These are phyloP conservation scores for Panthera leo DNA, from an alignment of 2,113 vertebrate genomes.

Conservation along the genomic window DNA sequence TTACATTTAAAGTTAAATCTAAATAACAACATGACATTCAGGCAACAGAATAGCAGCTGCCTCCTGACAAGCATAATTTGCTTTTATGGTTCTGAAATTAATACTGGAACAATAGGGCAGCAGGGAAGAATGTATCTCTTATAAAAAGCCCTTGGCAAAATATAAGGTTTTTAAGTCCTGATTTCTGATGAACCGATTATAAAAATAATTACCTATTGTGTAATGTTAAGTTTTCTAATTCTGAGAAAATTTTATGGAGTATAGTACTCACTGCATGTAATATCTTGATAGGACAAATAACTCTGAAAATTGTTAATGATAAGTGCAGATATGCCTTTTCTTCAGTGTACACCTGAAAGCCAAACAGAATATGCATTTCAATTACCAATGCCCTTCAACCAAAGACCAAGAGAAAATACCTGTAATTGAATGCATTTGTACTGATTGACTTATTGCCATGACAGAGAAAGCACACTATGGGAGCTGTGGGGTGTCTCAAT, in stretches of 20 bases:
- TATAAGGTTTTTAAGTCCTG: neutral
- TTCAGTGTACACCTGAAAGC: neutral
- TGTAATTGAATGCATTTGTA: neutral
- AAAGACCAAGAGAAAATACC: neutral
- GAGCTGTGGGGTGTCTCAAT: neutral
- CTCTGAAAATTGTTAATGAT: neutral
- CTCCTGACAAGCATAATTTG: slow-evolving; percentile 46
- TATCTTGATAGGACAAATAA: neutral
- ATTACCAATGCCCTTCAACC: neutral
- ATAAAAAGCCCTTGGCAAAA: neutral
- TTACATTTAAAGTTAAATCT: slow-evolving; percentile 11
- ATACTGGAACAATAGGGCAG: neutral
- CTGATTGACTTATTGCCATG: neutral
- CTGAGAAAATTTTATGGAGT: neutral
- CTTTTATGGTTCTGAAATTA: slow-evolving; percentile 45
- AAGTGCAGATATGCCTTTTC: neutral
- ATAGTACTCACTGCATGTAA: neutral
- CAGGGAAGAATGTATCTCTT: neutral
- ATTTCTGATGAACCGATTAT: neutral
- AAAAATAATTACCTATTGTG: neutral
- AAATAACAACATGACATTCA: slow-evolving; percentile 66
- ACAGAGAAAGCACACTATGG: neutral
- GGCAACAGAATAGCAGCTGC: neutral
- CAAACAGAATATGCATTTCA: neutral
- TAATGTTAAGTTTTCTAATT: neutral